Conservation (phyloP, 2,888 invertebrate species). For the Pyrocoelia pectoralis region DNA sequence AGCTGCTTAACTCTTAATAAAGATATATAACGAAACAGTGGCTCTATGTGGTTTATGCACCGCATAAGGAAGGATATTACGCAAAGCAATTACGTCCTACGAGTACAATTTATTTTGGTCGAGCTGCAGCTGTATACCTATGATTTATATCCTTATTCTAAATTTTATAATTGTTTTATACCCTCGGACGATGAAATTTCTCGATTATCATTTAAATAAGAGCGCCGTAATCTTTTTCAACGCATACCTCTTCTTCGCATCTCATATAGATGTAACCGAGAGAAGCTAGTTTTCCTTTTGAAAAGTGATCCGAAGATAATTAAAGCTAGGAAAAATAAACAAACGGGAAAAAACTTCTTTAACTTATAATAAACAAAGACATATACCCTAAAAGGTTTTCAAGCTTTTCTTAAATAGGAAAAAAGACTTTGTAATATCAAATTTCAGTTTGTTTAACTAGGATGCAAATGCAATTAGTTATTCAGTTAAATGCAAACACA, state of each 20-base stretch:
- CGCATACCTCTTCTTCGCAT: neutral
- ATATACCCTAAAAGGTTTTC: too few species aligned
- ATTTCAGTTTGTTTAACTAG: conserved; percentile 1
- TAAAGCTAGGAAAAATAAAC: too few species aligned
- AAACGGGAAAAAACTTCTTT: too few species aligned
- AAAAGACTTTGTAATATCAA: neutral
- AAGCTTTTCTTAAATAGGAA: too few species aligned
- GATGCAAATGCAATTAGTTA: conserved; percentile 31
- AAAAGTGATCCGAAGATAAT: too few species aligned
- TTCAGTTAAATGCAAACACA: conserved; percentile 28
- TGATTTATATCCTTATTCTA: conserved; percentile 27
- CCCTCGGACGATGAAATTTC: conserved; percentile 1
- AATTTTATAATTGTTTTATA: conserved; percentile 20
- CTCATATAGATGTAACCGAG: too few species aligned
- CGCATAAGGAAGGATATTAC: conserved; percentile 33
- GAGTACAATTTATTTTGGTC: conserved; percentile 31
- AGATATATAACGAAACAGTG: conserved; percentile 11
- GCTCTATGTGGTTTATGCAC: conserved; percentile 25
- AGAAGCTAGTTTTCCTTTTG: too few species aligned
- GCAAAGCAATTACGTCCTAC: conserved; percentile 33
- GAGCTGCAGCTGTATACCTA: conserved; percentile 27
- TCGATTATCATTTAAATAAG: neutral
- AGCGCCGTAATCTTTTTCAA: neutral
- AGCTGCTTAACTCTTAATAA: conserved; percentile 5
- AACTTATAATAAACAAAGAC: too few species aligned